Conservation (phyloP, 2,113 vertebrate species). For the Porphyrio hochstetteri region DNA sequence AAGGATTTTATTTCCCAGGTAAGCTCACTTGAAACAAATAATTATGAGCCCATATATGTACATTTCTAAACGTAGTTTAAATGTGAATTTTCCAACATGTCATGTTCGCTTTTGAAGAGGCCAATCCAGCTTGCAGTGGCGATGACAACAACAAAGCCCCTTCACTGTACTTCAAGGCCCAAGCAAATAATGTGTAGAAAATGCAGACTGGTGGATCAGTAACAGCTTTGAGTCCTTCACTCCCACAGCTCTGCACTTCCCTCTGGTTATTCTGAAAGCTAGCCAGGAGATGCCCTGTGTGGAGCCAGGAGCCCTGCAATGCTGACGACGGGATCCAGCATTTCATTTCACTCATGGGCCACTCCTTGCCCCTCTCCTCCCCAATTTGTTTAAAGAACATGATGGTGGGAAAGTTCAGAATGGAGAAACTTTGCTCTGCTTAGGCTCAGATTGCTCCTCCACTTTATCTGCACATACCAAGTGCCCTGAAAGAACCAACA, state of each 20-base stretch:
- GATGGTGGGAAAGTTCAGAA: not conserved
- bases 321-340: not conserved
- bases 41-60: not conserved
- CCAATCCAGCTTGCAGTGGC: not conserved
- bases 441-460: not conserved
- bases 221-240: not conserved
- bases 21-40: not conserved
- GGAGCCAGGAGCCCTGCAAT: not conserved
- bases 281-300: not conserved
- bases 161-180: not conserved
- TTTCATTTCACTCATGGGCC: not conserved
- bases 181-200: not conserved
- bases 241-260: not conserved
- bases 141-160: not conserved
- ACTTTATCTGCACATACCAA: not conserved
- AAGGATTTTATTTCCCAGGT: not conserved
- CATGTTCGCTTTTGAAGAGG: not conserved
- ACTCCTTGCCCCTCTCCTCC: not conserved
- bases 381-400: not conserved
- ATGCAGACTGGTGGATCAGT: not conserved
- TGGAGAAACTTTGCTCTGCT: not conserved
- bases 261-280: constrained; percentile 8
- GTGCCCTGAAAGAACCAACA: not conserved
- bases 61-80: not conserved
- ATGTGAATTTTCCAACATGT: not conserved